Evolutionary conservation across 2,797 vertebrate genomes (phyloP).

Genomic region (Streptopelia turtur): DNA sequence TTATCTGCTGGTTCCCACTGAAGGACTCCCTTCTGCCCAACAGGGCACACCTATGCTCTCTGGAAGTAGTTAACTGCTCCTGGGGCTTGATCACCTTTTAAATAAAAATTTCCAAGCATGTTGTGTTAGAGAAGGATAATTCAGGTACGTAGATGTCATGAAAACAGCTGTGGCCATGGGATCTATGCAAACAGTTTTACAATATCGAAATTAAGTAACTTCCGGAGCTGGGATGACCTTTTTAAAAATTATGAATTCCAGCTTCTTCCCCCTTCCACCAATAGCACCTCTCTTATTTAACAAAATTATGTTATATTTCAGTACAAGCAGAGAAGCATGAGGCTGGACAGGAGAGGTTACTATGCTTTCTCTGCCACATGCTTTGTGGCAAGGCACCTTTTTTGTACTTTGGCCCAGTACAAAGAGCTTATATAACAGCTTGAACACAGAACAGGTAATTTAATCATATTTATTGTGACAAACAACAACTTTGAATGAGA

Average conservation of each 20-base stretch:
- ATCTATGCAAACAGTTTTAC: neutral
- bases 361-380: neutral
- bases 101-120: neutral
- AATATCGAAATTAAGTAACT: neutral
- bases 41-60: fast-evolving
- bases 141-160: fast-evolving
- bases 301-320: neutral
- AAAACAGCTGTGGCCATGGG: neutral
- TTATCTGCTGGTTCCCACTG: neutral
- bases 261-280: neutral
- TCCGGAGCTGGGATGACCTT: neutral
- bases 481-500: neutral
- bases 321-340: neutral
- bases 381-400: neutral
- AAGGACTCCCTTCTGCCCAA: neutral
- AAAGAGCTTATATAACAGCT: neutral
- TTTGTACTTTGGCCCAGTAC: neutral
- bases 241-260: neutral
- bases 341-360: neutral
- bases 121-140: neutral
- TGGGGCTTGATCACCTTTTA: neutral
- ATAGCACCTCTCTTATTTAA: neutral
- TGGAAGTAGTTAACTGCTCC: neutral
- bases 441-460: neutral
- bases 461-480: conserved; percentile 45